A percentile compares a stretch with the other conserved stretches of the same genome.
These are phyloP conservation scores for Cryptus viduatorius DNA, from an alignment of 2,888 invertebrate species.

Conservation along the genomic window DNA sequence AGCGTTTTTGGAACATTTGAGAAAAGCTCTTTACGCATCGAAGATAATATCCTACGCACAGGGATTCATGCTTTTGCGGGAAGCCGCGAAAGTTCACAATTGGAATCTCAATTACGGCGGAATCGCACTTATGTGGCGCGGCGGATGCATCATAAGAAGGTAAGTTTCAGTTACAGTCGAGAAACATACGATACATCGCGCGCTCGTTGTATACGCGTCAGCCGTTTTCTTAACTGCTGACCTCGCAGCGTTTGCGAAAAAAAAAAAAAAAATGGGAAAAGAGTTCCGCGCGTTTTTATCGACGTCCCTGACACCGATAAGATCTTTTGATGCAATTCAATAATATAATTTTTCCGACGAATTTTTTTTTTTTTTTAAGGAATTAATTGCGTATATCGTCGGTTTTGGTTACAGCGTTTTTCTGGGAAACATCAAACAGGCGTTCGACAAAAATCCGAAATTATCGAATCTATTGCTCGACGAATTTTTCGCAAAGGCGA, in stretches of 20 bases:
- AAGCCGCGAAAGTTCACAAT: slow-evolving; percentile 95
- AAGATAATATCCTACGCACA: slow-evolving; percentile 99
- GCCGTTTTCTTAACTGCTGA: slow-evolving; percentile 1
- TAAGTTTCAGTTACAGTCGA: slow-evolving; percentile 84
- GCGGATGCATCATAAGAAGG: slow-evolving; percentile 99
- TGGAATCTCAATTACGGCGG: slow-evolving; percentile 99
- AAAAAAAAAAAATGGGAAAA: slow-evolving; percentile 9
- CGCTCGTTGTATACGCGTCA: not conserved
- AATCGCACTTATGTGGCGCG: slow-evolving; percentile 99
- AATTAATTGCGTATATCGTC: slow-evolving; percentile 1
- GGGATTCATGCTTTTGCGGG: slow-evolving; percentile 97
- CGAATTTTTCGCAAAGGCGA: slow-evolving; percentile 95
- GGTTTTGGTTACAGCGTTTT: slow-evolving; percentile 88
- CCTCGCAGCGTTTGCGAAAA: not conserved
- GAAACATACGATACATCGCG: not conserved
- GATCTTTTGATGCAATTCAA: not conserved
- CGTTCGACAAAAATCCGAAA: slow-evolving; percentile 95
- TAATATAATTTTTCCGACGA: slow-evolving; percentile 3
- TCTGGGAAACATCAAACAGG: slow-evolving; percentile 95
- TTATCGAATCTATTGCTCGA: slow-evolving; percentile 95
- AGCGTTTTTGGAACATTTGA: slow-evolving; percentile 93
- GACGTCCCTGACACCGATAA: slow-evolving; percentile 41
- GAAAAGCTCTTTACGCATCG: slow-evolving; percentile 97
- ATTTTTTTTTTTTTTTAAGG: not conserved
- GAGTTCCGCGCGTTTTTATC: not conserved